Base-by-base conservation (phyloP, 2,113 vertebrate species). In the Callipepla californica region DNA sequence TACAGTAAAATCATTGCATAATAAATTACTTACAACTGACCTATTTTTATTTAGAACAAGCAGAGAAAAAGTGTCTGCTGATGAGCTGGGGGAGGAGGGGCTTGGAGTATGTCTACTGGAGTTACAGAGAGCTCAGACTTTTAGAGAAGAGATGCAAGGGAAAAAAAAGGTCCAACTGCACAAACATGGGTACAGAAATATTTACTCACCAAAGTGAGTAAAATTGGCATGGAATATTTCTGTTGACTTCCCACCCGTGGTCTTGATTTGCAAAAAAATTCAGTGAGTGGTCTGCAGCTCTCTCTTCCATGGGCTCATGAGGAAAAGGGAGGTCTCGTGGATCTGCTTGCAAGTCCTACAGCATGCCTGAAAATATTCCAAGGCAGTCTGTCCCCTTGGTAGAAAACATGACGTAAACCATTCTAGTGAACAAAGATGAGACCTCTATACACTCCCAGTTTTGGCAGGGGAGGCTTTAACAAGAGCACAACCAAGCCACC, bases 21-120 rank as follows among this genome's bases (percentile, higher is more conserved):
- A 96, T 92, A 92, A 93, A 94, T 94, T 91, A 92, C 87, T 94
- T 95, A 93, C 85, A 93, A 90, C 34, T 83, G 85, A 85, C 87
- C 91, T 93, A 93, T 94, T 96, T 96, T 92, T 94, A 84, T 93
- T 86, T 80, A 91, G 61, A 75, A 44, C 57, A 86, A 84, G 65
- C 23, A 62, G 69, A 62, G 61, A 58, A 91, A 92, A 95, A 72
- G 20, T 32, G 34, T 84, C 63, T 79, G 80, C 82, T 92, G 77
- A 89, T 87, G 38, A 91, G 85, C 70, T 88, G 61, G 57, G 73
- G 83, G 79, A 88, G 80, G 42, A 87, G 47, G 53, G 36, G 42
- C 70, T 83, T 4, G 1, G 48, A 53, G 36, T 19, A 57, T 23
- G 61, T 30, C 69, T 83, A 1, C 21, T 17, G 55, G 51, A 92